These are phyloP conservation scores for Ericerus pela DNA, from an alignment of 1,140 invertebrate genomes.

Conservation along the genomic window DNA sequence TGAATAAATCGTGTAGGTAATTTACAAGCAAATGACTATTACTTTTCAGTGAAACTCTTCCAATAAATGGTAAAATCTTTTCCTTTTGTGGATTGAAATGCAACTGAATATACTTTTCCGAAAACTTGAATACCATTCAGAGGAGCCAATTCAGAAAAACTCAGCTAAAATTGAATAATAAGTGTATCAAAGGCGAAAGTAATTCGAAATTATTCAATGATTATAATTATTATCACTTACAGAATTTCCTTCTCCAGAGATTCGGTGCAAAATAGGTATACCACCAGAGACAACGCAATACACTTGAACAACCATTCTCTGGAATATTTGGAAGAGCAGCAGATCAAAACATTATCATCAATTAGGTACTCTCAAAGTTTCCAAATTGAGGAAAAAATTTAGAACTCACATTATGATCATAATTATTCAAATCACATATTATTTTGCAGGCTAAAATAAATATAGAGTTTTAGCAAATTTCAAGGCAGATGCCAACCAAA, in stretches of 20 bases:
- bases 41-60: conserved; percentile 55
- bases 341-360: too few relatives aligned
- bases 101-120: conserved; percentile 50
- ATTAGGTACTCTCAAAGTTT: too few relatives aligned
- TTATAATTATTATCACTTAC: conserved; percentile 31
- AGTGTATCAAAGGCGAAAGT: not conserved
- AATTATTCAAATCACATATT: too few relatives aligned
- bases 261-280: conserved; percentile 52
- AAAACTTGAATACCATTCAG: conserved; percentile 74
- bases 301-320: conserved; percentile 54
- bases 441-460: too few relatives aligned
- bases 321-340: too few relatives aligned
- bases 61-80: conserved; percentile 54
- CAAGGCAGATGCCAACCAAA: too few relatives aligned
- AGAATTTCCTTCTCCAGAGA: conserved; percentile 45
- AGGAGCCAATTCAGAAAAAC: conserved; percentile 62
- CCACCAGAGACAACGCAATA: conserved; percentile 52
- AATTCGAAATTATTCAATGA: not conserved
- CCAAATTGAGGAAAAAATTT: too few relatives aligned
- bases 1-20: not conserved
- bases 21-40: conserved; percentile 12
- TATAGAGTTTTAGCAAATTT: too few relatives aligned
- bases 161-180: conserved; percentile 41
- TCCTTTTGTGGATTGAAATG: conserved; percentile 46
- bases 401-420: too few relatives aligned